Percentiles rank a stretch among this genome's conserved stretches.
Conservation (phyloP, 2,797 vertebrate species). For the Austrolebias charrua region DNA sequence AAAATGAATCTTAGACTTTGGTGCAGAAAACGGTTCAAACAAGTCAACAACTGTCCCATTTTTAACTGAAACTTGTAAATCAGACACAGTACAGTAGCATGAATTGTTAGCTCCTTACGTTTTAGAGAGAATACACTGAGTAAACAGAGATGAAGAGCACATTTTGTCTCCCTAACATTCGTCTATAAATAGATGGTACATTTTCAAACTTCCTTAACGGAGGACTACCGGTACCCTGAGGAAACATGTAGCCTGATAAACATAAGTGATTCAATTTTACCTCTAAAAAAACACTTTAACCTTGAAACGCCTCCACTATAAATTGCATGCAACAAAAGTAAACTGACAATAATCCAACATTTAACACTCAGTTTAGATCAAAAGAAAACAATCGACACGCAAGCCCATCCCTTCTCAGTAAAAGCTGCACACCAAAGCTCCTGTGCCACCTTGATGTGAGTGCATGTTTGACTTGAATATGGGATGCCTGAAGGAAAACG, state of each 20-base stretch:
- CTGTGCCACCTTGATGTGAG: constrained; percentile 17
- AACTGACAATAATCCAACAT: constrained; percentile 12
- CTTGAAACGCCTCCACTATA: constrained; percentile 13
- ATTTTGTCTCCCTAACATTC: no score
- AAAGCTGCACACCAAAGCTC: constrained; percentile 25
- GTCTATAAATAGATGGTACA: neutral
- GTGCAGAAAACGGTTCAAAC: neutral
- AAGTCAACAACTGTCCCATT: neutral
- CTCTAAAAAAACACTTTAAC: neutral
- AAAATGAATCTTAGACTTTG: neutral
- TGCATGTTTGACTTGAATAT: constrained; percentile 28
- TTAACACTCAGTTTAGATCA: neutral
- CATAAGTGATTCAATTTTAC: neutral
- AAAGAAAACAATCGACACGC: neutral
- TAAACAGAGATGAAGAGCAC: no score
- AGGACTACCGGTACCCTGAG: constrained; percentile 8
- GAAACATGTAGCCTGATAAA: constrained; percentile 3
- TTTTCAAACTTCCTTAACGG: neutral
- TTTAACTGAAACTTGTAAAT: neutral
- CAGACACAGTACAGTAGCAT: neutral
- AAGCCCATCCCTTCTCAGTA: neutral
- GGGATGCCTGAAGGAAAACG: constrained; percentile 17
- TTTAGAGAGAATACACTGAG: no score
- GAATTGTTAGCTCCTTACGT: neutral
- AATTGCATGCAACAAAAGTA: constrained; percentile 35